These are phyloP conservation scores for Lamproptera curius DNA, from an alignment of 2,888 invertebrate genomes.

Conservation along the genomic window DNA sequence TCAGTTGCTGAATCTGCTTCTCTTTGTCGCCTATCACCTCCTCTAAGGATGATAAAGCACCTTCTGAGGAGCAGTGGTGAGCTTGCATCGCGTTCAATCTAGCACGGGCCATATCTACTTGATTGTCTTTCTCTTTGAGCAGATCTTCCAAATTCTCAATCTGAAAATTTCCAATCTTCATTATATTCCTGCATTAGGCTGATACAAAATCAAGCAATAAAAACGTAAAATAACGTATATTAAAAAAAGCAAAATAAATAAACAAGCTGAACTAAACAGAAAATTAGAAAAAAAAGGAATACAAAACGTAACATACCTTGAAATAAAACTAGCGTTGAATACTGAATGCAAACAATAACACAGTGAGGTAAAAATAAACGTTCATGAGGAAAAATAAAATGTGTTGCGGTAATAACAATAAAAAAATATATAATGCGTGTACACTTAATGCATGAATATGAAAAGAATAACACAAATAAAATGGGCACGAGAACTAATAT, in stretches of 20 bases:
- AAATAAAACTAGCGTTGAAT: slow-evolving; percentile 24
- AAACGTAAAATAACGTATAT: slow-evolving; percentile 8
- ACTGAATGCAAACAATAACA: slow-evolving; percentile 23
- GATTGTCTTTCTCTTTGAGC: slow-evolving; percentile 98
- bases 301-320: slow-evolving; percentile 30
- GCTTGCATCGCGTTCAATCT: slow-evolving; percentile 95
- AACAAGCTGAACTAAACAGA: background rate
- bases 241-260: background rate
- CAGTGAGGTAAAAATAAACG: slow-evolving; percentile 23
- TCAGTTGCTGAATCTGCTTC: slow-evolving; percentile 95
- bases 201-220: slow-evolving; percentile 24
- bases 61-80: slow-evolving; percentile 95
- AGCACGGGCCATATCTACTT: slow-evolving; percentile 96
- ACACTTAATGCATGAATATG: no score
- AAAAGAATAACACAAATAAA: no score
- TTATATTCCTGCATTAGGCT: slow-evolving; percentile 4
- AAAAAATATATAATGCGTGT: no score
- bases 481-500: no score
- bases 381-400: slow-evolving; percentile 22
- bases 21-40: slow-evolving; percentile 98
- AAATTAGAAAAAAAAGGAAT: slow-evolving; percentile 15
- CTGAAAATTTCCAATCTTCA: slow-evolving; percentile 68
- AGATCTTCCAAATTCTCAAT: slow-evolving; percentile 98
- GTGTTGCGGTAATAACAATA: slow-evolving; percentile 17
- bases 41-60: slow-evolving; percentile 94